These are phyloP conservation scores for Kryphioiulus occultus DNA, from an alignment of 2,888 invertebrate genomes.

Conservation along the genomic window DNA sequence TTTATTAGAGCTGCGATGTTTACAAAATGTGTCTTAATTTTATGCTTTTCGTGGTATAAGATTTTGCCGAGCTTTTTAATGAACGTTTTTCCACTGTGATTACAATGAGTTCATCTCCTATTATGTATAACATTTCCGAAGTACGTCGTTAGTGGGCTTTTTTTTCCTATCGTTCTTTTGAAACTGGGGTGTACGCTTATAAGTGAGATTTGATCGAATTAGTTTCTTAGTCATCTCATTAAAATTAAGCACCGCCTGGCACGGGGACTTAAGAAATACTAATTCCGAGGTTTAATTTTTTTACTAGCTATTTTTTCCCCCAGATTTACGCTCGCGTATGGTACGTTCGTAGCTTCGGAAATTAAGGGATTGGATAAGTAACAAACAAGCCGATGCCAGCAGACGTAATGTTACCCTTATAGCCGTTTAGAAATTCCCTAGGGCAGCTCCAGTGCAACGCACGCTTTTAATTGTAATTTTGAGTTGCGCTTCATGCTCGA, in stretches of 20 bases:
- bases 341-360: background rate
- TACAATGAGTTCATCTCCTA: constrained; percentile 37
- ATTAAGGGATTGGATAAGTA: constrained; percentile 27
- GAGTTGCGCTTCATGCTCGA: constrained; percentile 24
- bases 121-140: constrained; percentile 45
- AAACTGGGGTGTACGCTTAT: constrained; percentile 26
- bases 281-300: constrained; percentile 39
- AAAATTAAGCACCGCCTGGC: constrained; percentile 44
- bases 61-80: constrained; percentile 17
- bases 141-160: constrained; percentile 36
- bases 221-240: constrained; percentile 48
- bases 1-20: constrained; percentile 41
- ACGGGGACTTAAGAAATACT: constrained; percentile 43
- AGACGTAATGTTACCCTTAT: background rate
- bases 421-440: background rate
- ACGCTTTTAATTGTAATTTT: constrained; percentile 47
- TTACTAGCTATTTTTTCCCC: constrained; percentile 20
- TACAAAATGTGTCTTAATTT: constrained; percentile 46
- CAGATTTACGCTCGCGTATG: background rate
- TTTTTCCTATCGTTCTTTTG: background rate
- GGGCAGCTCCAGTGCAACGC: background rate
- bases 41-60: constrained; percentile 39
- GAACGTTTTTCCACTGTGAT: constrained; percentile 42
- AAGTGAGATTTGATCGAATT: constrained; percentile 47
- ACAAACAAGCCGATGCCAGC: constrained; percentile 20